Evolutionary conservation across 2,113 vertebrate species (phyloP), one percentile per base, ranked within the genome.

Genomic region (Polypterus bichir): DNA sequence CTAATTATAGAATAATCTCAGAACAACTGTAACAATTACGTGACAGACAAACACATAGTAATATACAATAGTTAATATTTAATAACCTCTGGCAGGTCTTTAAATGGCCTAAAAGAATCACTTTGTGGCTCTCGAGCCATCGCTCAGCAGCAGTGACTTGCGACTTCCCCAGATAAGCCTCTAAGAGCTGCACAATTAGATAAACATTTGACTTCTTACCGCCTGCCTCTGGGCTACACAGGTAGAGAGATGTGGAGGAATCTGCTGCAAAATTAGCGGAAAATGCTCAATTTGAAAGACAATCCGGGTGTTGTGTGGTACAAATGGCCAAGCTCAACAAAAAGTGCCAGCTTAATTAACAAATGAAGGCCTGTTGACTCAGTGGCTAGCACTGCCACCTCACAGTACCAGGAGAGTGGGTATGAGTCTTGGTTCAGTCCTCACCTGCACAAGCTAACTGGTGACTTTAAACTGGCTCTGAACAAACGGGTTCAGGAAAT

Each of bases 91-190:
- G 44, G n/a, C 4, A 9, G 44, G 44, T 46, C 9, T 53, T n/a
- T 52, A 44, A 61, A 44, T 7, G 5, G 11, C 7, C 7, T 51
- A 49, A 8, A 61, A 51, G 44, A 11, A n/a, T 11, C 49, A 27
- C 6, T 7, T 11, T 52, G 4, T 49, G 8, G 44, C 47, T 27
- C 10, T 4, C 1, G 7, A 27, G 27, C 49, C 49, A 51, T 51
- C 49, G 49, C 49, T 51, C 49, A 51, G 49, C 49, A 51, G 6
- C 9, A 9, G 9, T 51, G 9, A 65, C 66, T 68, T 64, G 72
- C 65, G 57, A 54, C 61, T 62, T 52, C 44, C 4, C 59, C 48
- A 59, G 4, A 3, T 27, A 8, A 8, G 5, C 3, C 5, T 48
- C 48, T 55, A 3, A 4, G 46, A 44, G 7, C 61, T 54, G 6